Evolutionary conservation across 2,888 invertebrate species (phyloP).

Genomic region (Zele albiditarsus): DNA sequence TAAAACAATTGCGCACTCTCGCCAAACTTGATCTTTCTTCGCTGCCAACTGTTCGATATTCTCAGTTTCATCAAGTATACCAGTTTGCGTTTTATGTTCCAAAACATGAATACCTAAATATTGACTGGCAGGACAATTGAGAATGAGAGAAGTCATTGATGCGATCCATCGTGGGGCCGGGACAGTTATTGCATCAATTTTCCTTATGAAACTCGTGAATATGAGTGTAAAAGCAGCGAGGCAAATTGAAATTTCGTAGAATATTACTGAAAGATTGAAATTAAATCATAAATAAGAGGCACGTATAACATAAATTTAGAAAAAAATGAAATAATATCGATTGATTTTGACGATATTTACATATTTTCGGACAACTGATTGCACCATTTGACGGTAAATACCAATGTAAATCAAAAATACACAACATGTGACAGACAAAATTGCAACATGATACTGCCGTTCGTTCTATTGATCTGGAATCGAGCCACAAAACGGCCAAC

Average conservation of each 20-base stretch:
- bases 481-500: constrained; percentile 76
- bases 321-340: not conserved
- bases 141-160: constrained; percentile 53
- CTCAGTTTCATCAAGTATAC: constrained; percentile 51
- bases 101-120: constrained; percentile 55
- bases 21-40: constrained; percentile 58
- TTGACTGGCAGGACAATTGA: constrained; percentile 58
- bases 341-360: constrained; percentile 66
- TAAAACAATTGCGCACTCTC: constrained; percentile 60
- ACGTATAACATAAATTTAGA: not conserved
- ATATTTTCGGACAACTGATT: constrained; percentile 75
- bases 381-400: constrained; percentile 77
- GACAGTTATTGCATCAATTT: constrained; percentile 57
- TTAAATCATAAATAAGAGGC: constrained; percentile 25
- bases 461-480: constrained; percentile 76
- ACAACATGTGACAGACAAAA: constrained; percentile 78
- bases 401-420: constrained; percentile 77
- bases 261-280: constrained; percentile 57
- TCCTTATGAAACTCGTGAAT: constrained; percentile 63
- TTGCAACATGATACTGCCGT: constrained; percentile 76
- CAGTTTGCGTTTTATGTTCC: constrained; percentile 46
- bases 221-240: constrained; percentile 63
- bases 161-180: constrained; percentile 62
- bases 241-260: constrained; percentile 61
- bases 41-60: constrained; percentile 44